phyloP scores from a whole-genome alignment of 2,888 invertebrate genomes.

The Archips crataeganus region DNA sequence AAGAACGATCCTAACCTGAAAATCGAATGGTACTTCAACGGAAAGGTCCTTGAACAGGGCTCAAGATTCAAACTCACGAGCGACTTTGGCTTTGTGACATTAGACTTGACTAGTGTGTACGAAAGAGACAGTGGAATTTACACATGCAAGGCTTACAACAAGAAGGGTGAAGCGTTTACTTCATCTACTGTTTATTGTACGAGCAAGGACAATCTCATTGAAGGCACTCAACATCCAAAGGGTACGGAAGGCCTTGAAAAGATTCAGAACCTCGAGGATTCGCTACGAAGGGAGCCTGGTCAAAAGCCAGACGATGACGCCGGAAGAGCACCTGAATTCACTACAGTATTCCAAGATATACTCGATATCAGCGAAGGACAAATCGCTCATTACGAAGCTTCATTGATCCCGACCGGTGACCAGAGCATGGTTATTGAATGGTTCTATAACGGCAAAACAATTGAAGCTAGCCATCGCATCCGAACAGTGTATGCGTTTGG shows the following conservation, averaged over 20 bases:
- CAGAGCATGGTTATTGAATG: slow-evolving; percentile 98
- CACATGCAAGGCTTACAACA: slow-evolving; percentile 96
- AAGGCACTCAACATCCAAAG: slow-evolving; percentile 97
- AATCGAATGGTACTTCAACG: slow-evolving; percentile 98
- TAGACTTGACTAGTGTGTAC: slow-evolving; percentile 96
- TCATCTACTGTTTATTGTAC: slow-evolving; percentile 95
- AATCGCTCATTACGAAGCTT: slow-evolving; percentile 98
- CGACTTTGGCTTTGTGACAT: slow-evolving; percentile 98
- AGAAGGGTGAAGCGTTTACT: slow-evolving; percentile 96
- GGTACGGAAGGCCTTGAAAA: slow-evolving; percentile 97
- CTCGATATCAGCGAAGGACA: slow-evolving; percentile 96
- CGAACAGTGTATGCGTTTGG: slow-evolving; percentile 98
- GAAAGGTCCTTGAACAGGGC: slow-evolving; percentile 94
- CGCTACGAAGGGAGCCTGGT: slow-evolving; percentile 90
- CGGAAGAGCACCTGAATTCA: slow-evolving; percentile 95
- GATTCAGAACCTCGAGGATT: slow-evolving; percentile 96
- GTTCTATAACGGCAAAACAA: slow-evolving; percentile 96
- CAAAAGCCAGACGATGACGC: slow-evolving; percentile 90
- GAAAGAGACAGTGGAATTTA: slow-evolving; percentile 97
- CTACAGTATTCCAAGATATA: slow-evolving; percentile 93
- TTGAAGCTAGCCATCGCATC: slow-evolving; percentile 95
- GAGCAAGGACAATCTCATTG: slow-evolving; percentile 93
- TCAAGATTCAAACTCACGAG: slow-evolving; percentile 96
- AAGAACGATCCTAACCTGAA: slow-evolving; percentile 96
- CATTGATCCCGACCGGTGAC: slow-evolving; percentile 96